Evolutionary conservation across 2,113 vertebrate species (phyloP), one percentile per base, ranked within the genome.

Genomic region (Platycercus adscitus): DNA sequence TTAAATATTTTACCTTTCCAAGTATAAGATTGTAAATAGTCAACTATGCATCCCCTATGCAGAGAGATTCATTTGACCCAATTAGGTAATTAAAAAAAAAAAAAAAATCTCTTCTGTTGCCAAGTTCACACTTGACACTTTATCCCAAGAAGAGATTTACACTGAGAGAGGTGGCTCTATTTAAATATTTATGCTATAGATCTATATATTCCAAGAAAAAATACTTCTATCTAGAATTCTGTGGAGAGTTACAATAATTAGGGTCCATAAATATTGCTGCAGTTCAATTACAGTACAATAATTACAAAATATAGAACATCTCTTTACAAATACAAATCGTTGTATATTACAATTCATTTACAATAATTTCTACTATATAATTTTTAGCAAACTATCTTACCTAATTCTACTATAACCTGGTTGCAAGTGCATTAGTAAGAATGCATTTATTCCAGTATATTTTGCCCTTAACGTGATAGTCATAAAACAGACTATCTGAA

Each of bases 261-360:
- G 98, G 98, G 98, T 98, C 98, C 98, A 98, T 98, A 97, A 98
- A 98, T 99, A 99, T 99, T 99, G 99, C 99, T 99, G 99, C 98
- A 97, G 98, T 98, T 99, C 98, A 98, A 98, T 98, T 99, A 99
- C 98, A 93, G 98, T 99, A 99, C 98, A 97, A 98, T 99, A 99
- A 99, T 99, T 99, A 99, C 99, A 99, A 99, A 99, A 99, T 99
- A 99, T 99, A 99, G 98, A 99, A 98, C 98, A 99, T 99, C 99
- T 99, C 99, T 99, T 99, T 99, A 99, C 99, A 99, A 99, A 99
- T 99, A 98, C 98, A 98, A 98, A 99, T 98, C 94, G 96, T 97
- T 95, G 89, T 99, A 99, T 99, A 98, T 99, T 99, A 99, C 99
- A 99, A 98, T 96, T 98, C 72, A 98, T 99, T 98, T 99, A 99